A percentile compares a stretch with the other conserved stretches of the same genome.
Conservation (phyloP, 2,797 vertebrate species). For the Enteromius paludinosus region DNA sequence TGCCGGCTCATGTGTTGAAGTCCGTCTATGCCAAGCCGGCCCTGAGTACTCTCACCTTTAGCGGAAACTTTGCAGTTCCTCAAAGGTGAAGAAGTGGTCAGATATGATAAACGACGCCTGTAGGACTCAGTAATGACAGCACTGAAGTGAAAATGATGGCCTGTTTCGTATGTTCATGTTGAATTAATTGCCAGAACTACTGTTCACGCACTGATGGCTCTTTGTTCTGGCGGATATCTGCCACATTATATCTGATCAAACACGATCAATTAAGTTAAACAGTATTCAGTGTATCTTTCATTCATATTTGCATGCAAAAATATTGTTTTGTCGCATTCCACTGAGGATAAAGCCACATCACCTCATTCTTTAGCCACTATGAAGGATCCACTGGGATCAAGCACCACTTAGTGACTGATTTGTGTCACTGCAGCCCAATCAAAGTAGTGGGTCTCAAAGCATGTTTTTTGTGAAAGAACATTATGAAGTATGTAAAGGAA, state of each 20-base stretch:
- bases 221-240: slow-evolving; percentile 15
- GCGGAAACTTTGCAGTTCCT: neutral
- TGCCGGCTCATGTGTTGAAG: neutral
- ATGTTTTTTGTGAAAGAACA: slow-evolving; percentile 65
- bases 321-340: slow-evolving; percentile 29
- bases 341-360: slow-evolving; percentile 3
- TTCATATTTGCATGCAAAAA: slow-evolving; percentile 53
- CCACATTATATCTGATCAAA: slow-evolving; percentile 7
- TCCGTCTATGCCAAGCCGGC: neutral
- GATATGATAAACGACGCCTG: slow-evolving; percentile 6
- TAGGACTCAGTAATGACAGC: slow-evolving; percentile 25
- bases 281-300: slow-evolving; percentile 15
- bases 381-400: slow-evolving; percentile 13
- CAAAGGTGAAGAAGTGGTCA: slow-evolving; percentile 9
- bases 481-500: slow-evolving; percentile 61
- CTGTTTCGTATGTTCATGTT: slow-evolving; percentile 43
- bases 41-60: slow-evolving; percentile 26
- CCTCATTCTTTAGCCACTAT: neutral
- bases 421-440: slow-evolving; percentile 47
- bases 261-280: slow-evolving; percentile 20
- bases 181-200: slow-evolving; percentile 31
- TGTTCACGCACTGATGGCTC: neutral
- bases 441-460: slow-evolving; percentile 7
- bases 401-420: slow-evolving; percentile 44
- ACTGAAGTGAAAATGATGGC: slow-evolving; percentile 18